Evolutionary conservation across 2,113 vertebrate genomes (phyloP), one percentile per base, ranked within the genome.

Genomic region (Cyanistes caeruleus): DNA sequence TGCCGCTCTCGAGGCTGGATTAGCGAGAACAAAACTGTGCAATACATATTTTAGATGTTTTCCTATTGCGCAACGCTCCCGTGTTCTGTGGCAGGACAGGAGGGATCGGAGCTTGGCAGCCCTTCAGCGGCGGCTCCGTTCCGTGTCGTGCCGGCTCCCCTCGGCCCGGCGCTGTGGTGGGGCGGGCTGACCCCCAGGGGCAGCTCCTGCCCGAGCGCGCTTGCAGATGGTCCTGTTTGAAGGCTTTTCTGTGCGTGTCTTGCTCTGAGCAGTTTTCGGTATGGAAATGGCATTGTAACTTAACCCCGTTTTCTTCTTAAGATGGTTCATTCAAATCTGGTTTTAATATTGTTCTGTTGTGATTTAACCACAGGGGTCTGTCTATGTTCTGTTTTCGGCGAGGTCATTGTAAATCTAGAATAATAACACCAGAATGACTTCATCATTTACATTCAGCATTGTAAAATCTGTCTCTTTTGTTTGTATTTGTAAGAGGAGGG

Each of bases 111-210:
- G 13, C 82, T 52, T 7, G 53, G 15, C 77, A 39, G 24, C 28
- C 28, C 30, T 15, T 16, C 3, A 3, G 64, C 12, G 43, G 16
- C 4, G 48, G 27, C 72, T 11, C 56, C 7, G 21, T 5, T 5
- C 17, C 7, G 35, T 5, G 25, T 0, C 15, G 48, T 2, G 67
- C 67, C 28, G 37, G 2, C 35, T 24, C 15, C 2, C 48, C 65
- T 10, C 5, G 28, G 25, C 37, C 35, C 33, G 5, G 46, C 19
- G 4, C 18, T 3, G 69, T 52, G 2, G 48, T 13, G 59, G 60
- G 35, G 30, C 5, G 22, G 1, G 58, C 55, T 11, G n/a, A 6
- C 33, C 51, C 62, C 35, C 0, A 0, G 19, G 5, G 35, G 44
- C 33, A 7, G 16, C 41, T 51, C 13, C 5, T 5, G 2, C 19